These are phyloP conservation scores for Acleris emargana DNA, from an alignment of 2,888 invertebrate genomes.

Conservation along the genomic window DNA sequence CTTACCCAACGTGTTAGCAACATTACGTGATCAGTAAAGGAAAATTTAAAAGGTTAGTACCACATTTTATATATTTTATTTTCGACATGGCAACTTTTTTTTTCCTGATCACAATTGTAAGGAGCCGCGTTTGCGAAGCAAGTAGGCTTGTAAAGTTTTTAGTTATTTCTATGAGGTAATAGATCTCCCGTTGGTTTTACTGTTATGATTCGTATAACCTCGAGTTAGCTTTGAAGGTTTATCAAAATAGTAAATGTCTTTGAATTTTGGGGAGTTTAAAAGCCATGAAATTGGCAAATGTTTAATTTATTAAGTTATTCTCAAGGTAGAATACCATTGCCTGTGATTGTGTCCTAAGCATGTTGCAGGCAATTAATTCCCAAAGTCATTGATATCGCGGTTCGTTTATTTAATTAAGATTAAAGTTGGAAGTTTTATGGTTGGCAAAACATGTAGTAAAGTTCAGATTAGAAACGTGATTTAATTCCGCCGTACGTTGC, in stretches of 20 bases:
- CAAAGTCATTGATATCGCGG: background rate
- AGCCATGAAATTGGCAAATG: slow-evolving; percentile 7
- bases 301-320: slow-evolving; percentile 20
- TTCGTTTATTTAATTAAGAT: slow-evolving; percentile 1
- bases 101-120: slow-evolving; percentile 6
- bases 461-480: too few relatives aligned
- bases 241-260: slow-evolving; percentile 11
- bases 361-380: background rate
- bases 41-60: slow-evolving; percentile 26
- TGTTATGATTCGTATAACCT: slow-evolving; percentile 23
- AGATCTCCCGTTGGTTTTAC: slow-evolving; percentile 32
- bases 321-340: slow-evolving; percentile 7
- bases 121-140: background rate
- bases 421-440: background rate
- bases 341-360: slow-evolving; percentile 2
- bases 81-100: slow-evolving; percentile 10
- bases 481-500: too few relatives aligned
- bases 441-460: too few relatives aligned
- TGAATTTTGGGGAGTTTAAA: slow-evolving; percentile 1
- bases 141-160: slow-evolving; percentile 23
- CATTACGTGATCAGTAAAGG: slow-evolving; percentile 25
- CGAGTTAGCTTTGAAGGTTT: slow-evolving; percentile 22
- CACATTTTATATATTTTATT: slow-evolving; percentile 10
- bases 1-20: slow-evolving; percentile 14
- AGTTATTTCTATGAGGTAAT: slow-evolving; percentile 18